A percentile compares a stretch with the other conserved stretches of the same genome.
Evolutionary conservation across 2,797 vertebrate genomes (phyloP).

Genomic region (Gobionotothen gibberifrons): DNA sequence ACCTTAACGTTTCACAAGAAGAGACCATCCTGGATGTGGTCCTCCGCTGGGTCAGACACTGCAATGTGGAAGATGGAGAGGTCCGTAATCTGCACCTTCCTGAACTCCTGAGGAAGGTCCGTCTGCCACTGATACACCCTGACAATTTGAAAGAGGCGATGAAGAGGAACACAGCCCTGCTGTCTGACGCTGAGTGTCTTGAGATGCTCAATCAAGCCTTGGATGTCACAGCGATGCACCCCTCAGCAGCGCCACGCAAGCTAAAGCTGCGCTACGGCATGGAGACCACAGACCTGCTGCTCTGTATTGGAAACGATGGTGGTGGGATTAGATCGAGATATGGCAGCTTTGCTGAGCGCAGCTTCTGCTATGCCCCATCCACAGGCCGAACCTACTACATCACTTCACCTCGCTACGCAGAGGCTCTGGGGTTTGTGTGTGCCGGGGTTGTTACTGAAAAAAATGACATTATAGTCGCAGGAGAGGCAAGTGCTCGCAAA

Average conservation of each 20-base stretch:
- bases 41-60: constrained; percentile 91
- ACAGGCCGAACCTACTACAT: constrained; percentile 91
- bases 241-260: constrained; percentile 82
- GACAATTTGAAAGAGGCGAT: constrained; percentile 89
- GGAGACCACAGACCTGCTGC: constrained; percentile 94
- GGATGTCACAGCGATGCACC: constrained; percentile 83
- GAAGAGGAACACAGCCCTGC: constrained; percentile 90
- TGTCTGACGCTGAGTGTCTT: constrained; percentile 89
- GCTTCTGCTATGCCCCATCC: constrained; percentile 92
- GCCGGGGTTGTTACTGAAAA: constrained; percentile 92
- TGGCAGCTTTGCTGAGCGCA: constrained; percentile 89
- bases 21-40: constrained; percentile 96
- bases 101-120: constrained; percentile 93
- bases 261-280: constrained; percentile 94
- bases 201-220: constrained; percentile 90
- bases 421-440: constrained; percentile 90
- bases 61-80: constrained; percentile 67
- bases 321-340: constrained; percentile 92
- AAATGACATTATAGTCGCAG: constrained; percentile 92
- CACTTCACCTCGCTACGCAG: constrained; percentile 93
- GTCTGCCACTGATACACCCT: constrained; percentile 88
- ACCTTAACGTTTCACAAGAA: constrained; percentile 94
- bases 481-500: constrained; percentile 91
- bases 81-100: constrained; percentile 85
- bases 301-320: constrained; percentile 94